Conservation (phyloP, 1,140 invertebrate genomes). For the Epicauta chinensis region DNA sequence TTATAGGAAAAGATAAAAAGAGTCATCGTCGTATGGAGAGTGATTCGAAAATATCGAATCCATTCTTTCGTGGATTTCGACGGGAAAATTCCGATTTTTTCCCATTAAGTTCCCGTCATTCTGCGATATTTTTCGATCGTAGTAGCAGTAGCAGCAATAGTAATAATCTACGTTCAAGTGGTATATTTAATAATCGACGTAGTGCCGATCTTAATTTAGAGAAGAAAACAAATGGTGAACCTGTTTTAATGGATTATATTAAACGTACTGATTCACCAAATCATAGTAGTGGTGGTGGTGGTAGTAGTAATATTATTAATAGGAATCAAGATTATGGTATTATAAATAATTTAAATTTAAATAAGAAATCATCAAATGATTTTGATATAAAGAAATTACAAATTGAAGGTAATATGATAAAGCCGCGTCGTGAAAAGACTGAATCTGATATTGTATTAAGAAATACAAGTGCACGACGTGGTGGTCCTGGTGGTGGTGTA, state of each 20-base stretch:
- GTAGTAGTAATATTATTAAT: conserved; percentile 19
- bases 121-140: conserved; percentile 56
- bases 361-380: conserved; percentile 1
- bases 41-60: conserved; percentile 57
- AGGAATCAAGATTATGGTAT: conserved; percentile 38
- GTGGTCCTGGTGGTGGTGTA: conserved; percentile 42
- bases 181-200: conserved; percentile 57
- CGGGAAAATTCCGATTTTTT: conserved; percentile 77
- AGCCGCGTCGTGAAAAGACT: conserved; percentile 75
- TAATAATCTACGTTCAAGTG: conserved; percentile 52
- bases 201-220: conserved; percentile 50
- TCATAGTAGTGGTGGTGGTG: background rate
- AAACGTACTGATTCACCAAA: conserved; percentile 48
- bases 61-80: conserved; percentile 69
- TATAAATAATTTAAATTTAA: conserved; percentile 23
- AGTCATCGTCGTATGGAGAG: conserved; percentile 58
- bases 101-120: conserved; percentile 62
- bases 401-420: conserved; percentile 40
- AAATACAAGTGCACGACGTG: conserved; percentile 48
- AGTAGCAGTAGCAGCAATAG: too few species aligned
- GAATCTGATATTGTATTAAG: conserved; percentile 75
- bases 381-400: conserved; percentile 39
- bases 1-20: conserved; percentile 17
- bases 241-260: conserved; percentile 63
- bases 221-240: conserved; percentile 53